Base-by-base conservation (phyloP, 1,140 invertebrate genomes). In the Lepidurus couesii region DNA sequence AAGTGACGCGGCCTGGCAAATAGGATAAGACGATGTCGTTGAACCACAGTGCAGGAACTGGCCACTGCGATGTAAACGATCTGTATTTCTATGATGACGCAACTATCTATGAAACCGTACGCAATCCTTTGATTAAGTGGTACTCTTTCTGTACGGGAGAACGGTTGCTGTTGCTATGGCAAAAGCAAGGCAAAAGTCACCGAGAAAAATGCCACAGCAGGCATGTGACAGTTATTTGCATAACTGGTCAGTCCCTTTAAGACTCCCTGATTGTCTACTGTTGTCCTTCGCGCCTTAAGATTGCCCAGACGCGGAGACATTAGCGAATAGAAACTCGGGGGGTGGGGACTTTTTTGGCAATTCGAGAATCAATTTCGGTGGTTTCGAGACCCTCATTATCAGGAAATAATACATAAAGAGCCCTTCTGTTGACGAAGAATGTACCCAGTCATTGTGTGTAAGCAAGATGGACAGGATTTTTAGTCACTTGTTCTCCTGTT, bases 401-500 rank as follows among this genome's bases (percentile, higher is more conserved):
- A 16, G 16, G 6, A 16, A 65, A 65, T 65, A 65, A 65, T 65
- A 65, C 53, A 9, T 65, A 65, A 65, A 65, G 9, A 21, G 53
- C 53, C 53, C 53, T 21, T n/a, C 9, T 65, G 4, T 65, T 16
- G 53, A 65, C 21, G 7, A 65, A 65, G 53, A 65, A 65, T 65
- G 53, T 65, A 65, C n/a, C 53, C n/a, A 65, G 53, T 65, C 53
- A 65, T 65, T n/a, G 53, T 65, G 53, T 65, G 53, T 65, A 65
- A 65, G 53, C 53, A 65, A 65, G 21, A 65, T 65, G 13, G 53
- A 65, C 53, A 65, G 1, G 53, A 65, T 11, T 7, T 65, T 65
- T 21, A 21, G 53, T 21, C 53, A 13, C 21, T 65, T 21, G 16
- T 65, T 65, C 53, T 65, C 34, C 53, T 65, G 53, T 65, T 65